Percentiles rank a stretch among this genome's conserved stretches.
Conservation (phyloP, 2,113 vertebrate genomes). For the Pluvianellus socialis region DNA sequence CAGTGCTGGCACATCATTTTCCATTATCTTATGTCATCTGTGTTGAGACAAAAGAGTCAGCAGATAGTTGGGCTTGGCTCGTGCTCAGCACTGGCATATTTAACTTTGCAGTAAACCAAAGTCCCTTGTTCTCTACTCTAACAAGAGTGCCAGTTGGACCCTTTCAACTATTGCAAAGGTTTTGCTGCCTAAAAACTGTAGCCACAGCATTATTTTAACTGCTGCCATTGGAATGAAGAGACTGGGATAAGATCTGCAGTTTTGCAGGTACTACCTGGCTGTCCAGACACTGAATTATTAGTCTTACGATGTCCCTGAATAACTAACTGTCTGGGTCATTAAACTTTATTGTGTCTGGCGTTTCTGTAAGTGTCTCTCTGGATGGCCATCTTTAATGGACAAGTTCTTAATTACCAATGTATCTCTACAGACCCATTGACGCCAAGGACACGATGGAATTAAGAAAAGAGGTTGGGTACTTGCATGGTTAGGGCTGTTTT, state of each 20-base stretch:
- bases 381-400: not conserved
- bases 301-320: accelerated
- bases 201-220: accelerated
- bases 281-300: not conserved
- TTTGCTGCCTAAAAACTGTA: not conserved
- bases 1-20: not conserved
- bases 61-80: not conserved
- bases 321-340: not conserved
- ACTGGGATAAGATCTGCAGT: not conserved
- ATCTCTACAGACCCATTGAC: not conserved
- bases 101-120: not conserved
- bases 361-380: not conserved
- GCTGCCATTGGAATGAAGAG: not conserved
- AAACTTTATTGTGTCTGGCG: not conserved
- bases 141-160: not conserved
- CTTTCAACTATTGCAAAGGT: not conserved
- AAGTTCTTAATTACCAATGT: not conserved
- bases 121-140: not conserved
- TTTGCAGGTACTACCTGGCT: not conserved
- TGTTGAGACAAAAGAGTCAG: not conserved
- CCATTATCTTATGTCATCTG: not conserved
- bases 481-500: not conserved
- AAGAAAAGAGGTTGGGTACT: not conserved
- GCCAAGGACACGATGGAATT: not conserved
- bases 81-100: not conserved